phyloP scores from a whole-genome alignment of 2,797 vertebrate species.

The Erpetoichthys calabaricus region DNA sequence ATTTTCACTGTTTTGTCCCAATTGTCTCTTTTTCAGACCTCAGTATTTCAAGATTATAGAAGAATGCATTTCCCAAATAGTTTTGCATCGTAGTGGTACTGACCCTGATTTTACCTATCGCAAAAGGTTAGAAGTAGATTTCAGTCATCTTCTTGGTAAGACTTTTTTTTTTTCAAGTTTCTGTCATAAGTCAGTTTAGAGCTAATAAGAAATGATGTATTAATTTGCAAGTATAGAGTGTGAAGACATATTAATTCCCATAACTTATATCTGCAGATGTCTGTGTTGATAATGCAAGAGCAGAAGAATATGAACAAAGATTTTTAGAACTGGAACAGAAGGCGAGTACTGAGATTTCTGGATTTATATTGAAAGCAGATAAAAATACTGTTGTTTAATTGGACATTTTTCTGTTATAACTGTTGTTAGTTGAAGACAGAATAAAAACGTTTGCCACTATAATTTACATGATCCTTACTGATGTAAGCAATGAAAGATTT shows the following conservation, averaged over 20 bases:
- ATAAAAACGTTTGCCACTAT: too few relatives aligned
- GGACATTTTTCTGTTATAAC: slow-evolving; percentile 16
- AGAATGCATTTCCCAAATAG: slow-evolving; percentile 89
- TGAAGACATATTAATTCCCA: background rate
- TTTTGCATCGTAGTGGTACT: slow-evolving; percentile 79
- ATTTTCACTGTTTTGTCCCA: slow-evolving; percentile 10
- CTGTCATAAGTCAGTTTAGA: background rate
- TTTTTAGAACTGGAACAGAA: slow-evolving; percentile 70
- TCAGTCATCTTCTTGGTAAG: slow-evolving; percentile 81
- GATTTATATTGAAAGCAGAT: background rate
- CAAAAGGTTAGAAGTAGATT: slow-evolving; percentile 83
- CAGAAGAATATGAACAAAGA: slow-evolving; percentile 73
- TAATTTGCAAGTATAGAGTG: background rate
- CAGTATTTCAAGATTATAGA: slow-evolving; percentile 96
- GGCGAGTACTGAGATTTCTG: slow-evolving; percentile 40
- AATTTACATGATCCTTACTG: too few relatives aligned
- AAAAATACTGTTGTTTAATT: slow-evolving; percentile 14
- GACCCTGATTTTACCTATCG: slow-evolving; percentile 93
- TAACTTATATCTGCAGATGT: slow-evolving; percentile 54
- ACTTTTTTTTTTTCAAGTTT: slow-evolving; percentile 16
- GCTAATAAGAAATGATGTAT: background rate
- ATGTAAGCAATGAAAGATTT: too few relatives aligned
- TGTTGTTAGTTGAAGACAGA: too few relatives aligned
- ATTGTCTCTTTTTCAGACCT: slow-evolving; percentile 48
- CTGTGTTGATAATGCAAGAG: slow-evolving; percentile 74